A percentile compares a stretch with the other conserved stretches of the same genome.
Evolutionary conservation across 1,140 invertebrate species (phyloP).

Genomic region (Drosophila pseudoobscura): DNA sequence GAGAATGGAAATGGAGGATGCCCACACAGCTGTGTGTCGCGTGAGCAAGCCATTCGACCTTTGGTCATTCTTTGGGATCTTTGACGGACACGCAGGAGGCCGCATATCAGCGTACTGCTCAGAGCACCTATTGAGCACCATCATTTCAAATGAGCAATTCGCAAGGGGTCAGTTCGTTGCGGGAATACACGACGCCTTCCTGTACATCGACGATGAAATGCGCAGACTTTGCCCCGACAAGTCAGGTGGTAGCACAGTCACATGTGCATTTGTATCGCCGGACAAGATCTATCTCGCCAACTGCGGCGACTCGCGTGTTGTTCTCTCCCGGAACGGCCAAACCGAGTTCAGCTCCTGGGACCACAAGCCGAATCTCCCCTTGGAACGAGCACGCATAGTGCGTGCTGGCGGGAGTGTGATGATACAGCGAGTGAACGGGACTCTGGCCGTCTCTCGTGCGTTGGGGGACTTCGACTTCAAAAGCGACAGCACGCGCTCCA

Average conservation of each 20-base stretch:
- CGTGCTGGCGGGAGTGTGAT: constrained; percentile 23
- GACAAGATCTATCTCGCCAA: constrained; percentile 24
- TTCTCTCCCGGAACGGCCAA: constrained; percentile 1
- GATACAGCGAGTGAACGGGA: constrained; percentile 26
- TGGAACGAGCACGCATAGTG: constrained; percentile 9
- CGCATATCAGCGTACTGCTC: constrained; percentile 10
- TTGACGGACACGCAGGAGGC: constrained; percentile 23
- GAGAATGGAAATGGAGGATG: constrained; percentile 27
- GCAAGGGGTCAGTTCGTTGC: neutral
- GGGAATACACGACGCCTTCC: constrained; percentile 4
- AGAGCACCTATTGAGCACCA: constrained; percentile 4
- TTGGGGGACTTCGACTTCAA: constrained; percentile 30
- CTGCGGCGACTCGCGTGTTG: constrained; percentile 27
- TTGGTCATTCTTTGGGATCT: constrained; percentile 25
- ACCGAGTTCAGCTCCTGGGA: neutral
- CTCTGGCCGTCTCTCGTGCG: constrained; percentile 24
- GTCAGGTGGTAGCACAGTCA: constrained; percentile 15
- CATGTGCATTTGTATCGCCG: constrained; percentile 14
- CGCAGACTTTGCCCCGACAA: neutral
- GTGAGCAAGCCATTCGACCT: neutral
- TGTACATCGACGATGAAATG: constrained; percentile 22
- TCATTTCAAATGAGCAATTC: neutral
- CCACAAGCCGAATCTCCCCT: constrained; percentile 12
- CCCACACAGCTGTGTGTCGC: constrained; percentile 3
- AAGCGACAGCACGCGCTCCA: no score